Conservation (phyloP, 64 coral and sea anemone species). For the Montipora capricornis region DNA sequence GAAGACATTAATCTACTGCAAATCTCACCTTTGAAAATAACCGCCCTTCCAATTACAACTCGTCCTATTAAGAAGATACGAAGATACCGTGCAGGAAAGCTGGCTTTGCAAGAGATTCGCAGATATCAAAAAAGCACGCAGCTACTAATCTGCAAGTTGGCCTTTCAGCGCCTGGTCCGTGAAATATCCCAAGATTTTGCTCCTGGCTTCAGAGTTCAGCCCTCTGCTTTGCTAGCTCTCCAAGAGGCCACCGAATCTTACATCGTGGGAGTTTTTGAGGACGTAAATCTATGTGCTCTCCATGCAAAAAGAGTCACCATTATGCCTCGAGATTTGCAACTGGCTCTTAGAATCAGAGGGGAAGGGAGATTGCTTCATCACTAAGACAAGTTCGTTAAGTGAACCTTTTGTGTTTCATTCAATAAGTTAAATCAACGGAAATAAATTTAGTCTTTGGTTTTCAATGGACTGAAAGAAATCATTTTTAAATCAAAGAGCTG, state of each 20-base stretch:
- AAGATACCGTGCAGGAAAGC: slow-evolving; percentile 51
- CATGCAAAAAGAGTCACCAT: slow-evolving; percentile 86
- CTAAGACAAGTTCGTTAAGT: too few relatives aligned
- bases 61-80: slow-evolving; percentile 63
- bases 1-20: neutral
- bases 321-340: slow-evolving; percentile 81
- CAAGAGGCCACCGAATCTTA: slow-evolving; percentile 77
- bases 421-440: too few relatives aligned
- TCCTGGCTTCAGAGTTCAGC: slow-evolving; percentile 72
- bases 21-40: slow-evolving; percentile 5
- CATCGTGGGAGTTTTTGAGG: slow-evolving; percentile 74
- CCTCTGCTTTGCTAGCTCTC: slow-evolving; percentile 65
- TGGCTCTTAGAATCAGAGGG: slow-evolving; percentile 78
- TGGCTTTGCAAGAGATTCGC: slow-evolving; percentile 70
- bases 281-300: slow-evolving; percentile 85
- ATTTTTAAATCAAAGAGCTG: too few relatives aligned
- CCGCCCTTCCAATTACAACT: slow-evolving; percentile 10
- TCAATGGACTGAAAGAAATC: too few relatives aligned
- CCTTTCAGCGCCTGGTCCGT: slow-evolving; percentile 75
- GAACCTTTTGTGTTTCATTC: too few relatives aligned
- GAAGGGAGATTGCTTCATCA: neutral
- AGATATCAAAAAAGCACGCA: slow-evolving; percentile 70
- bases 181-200: slow-evolving; percentile 71
- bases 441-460: too few relatives aligned
- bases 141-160: slow-evolving; percentile 46